Base-by-base conservation (phyloP, 1,140 invertebrate genomes). In the Drosophila bifasciata region DNA sequence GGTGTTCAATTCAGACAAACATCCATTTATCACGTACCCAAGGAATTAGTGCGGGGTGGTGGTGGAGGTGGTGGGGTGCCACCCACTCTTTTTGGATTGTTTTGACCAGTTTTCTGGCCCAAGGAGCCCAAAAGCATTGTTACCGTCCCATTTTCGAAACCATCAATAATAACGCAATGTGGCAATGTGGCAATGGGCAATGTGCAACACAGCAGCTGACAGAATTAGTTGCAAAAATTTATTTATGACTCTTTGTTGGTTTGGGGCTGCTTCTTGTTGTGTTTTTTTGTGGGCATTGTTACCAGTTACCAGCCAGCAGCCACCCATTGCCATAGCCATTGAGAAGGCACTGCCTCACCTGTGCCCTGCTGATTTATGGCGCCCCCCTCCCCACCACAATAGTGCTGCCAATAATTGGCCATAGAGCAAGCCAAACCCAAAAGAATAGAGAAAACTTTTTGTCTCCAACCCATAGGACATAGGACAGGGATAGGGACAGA, bases 161-260 rank as follows among this genome's bases (percentile, higher is more conserved):
- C 80, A 84, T 84, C 79, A 84, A 84, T 84, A 84, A 84, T 85
- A 85, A 85, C 71, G 79, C 80, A 84, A 85, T 72, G 79, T 84
- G 80, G 79, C 80, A 85, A 85, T 72, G 79, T 84, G 80, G 80
- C 79, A 85, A 40, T 64, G 61, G 61, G 57, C 61, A 64, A 62
- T 55, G 60, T n/a, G 49, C 25, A 40, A 78, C 53, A 28, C 61
- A 71, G 58, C 39, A 73, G 66, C 80, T 85, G 80, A 79, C 80
- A 84, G 72, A 84, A 84, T 85, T 84, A 84, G 80, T 84, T 84
- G 80, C 80, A 85, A 76, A 59, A 62, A 85, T 84, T 85, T 84
- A 84, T 84, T 84, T 84, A 84, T 84, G 80, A 79, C 80, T 84
- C 80, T 84, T 84, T 85, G 80, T 84, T 84, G 76, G 76, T 45